These are phyloP conservation scores for Pollenia labialis DNA, from an alignment of 2,888 invertebrate species.

Conservation along the genomic window DNA sequence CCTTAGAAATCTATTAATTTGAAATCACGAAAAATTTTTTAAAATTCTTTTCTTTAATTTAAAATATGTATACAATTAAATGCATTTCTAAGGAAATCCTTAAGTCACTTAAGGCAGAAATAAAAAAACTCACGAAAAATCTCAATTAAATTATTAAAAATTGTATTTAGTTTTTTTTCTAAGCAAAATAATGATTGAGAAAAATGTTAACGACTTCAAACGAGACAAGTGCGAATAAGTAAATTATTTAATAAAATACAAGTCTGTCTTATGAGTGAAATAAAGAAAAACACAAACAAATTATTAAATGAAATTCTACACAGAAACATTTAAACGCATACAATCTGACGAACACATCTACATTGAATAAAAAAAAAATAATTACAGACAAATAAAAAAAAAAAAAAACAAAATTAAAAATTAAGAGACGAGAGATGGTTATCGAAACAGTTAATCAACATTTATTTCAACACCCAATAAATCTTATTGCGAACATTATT, in stretches of 20 bases:
- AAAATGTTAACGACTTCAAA: neutral
- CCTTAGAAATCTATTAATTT: slow-evolving; percentile 7
- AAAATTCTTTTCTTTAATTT: neutral
- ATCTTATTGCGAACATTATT: slow-evolving; percentile 49
- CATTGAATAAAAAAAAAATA: neutral
- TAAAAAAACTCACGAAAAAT: slow-evolving; percentile 15
- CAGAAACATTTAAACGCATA: neutral
- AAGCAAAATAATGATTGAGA: neutral
- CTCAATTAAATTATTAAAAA: slow-evolving; percentile 17
- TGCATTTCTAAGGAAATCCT: slow-evolving; percentile 42
- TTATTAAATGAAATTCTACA: neutral
- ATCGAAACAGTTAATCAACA: slow-evolving; percentile 71
- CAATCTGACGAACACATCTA: neutral
- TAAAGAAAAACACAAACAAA: neutral
- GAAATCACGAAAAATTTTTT: slow-evolving; percentile 15
- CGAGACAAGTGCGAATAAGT: neutral
- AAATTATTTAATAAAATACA: neutral
- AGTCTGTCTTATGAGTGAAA: neutral
- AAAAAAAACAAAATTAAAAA: too few relatives aligned
- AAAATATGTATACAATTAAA: slow-evolving; percentile 33
- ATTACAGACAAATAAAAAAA: slow-evolving; percentile 27
- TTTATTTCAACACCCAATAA: slow-evolving; percentile 70
- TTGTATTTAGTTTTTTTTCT: neutral
- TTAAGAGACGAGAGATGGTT: slow-evolving; percentile 49
- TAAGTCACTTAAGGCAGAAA: slow-evolving; percentile 4